phyloP scores from a whole-genome alignment of 2,797 vertebrate genomes.

The Threskiornis aethiopicus region DNA sequence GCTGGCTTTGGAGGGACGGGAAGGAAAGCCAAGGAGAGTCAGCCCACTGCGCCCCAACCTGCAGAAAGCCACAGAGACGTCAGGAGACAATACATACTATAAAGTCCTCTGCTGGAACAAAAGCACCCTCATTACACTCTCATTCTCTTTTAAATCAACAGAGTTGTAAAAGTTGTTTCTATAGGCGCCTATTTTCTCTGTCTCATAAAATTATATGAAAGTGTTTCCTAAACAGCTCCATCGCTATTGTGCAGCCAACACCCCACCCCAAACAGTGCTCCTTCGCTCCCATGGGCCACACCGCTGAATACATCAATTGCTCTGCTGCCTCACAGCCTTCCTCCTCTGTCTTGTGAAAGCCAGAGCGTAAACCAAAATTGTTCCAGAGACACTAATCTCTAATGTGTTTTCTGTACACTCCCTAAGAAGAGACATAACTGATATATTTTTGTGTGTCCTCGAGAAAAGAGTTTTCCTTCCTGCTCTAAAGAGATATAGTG shows the following conservation, averaged over 20 bases:
- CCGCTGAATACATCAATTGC: neutral
- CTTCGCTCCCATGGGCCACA: neutral
- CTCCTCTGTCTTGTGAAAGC: neutral
- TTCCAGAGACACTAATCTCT: neutral
- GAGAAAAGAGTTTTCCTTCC: neutral
- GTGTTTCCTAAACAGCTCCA: neutral
- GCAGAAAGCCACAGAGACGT: neutral
- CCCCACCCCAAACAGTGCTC: fast-evolving
- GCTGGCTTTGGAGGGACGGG: neutral
- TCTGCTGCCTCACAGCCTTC: neutral
- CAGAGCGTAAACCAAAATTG: neutral
- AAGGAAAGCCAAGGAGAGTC: neutral
- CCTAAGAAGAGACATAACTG: neutral
- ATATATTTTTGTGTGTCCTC: neutral
- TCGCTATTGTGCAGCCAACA: neutral
- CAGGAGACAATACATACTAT: conserved; percentile 16
- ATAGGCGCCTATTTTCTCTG: conserved; percentile 9
- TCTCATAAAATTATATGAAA: conserved; percentile 14
- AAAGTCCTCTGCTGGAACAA: conserved; percentile 24
- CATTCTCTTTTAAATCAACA: conserved; percentile 26
- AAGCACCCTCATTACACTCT: conserved; percentile 1
- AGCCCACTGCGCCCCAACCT: neutral
- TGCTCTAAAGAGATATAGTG: neutral
- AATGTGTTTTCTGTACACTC: neutral
- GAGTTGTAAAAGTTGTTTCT: conserved; percentile 58